Percentiles rank a stretch among this genome's conserved stretches.
Evolutionary conservation across 2,888 invertebrate genomes (phyloP).

Genomic region (Venusia cambrica): DNA sequence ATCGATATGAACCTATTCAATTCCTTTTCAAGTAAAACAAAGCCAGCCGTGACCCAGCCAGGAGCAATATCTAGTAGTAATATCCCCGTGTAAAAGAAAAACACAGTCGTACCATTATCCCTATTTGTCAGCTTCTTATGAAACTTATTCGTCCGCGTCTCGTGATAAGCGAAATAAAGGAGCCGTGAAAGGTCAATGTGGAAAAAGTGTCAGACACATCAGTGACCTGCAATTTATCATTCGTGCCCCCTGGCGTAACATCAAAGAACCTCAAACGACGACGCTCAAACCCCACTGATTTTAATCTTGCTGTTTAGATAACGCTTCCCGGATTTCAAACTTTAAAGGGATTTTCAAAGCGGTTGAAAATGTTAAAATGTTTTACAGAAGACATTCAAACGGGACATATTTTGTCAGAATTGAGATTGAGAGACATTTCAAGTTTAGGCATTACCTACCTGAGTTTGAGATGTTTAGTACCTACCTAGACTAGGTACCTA

Average conservation of each 20-base stretch:
- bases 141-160: conserved; percentile 57
- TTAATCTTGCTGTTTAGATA: conserved; percentile 67
- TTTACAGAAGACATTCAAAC: too few species aligned
- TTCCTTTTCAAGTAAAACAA: too few species aligned
- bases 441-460: too few species aligned
- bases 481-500: too few species aligned
- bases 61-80: too few species aligned
- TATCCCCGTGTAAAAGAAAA: too few species aligned
- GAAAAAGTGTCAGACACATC: conserved; percentile 60
- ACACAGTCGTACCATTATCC: conserved; percentile 26
- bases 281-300: conserved; percentile 55
- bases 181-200: conserved; percentile 51
- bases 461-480: too few species aligned
- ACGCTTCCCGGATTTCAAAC: conserved; percentile 45
- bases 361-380: too few species aligned
- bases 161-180: conserved; percentile 61
- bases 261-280: conserved; percentile 57
- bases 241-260: conserved; percentile 48
- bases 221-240: conserved; percentile 64
- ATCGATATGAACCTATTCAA: too few species aligned
- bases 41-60: too few species aligned
- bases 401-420: too few species aligned
- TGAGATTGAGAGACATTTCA: too few species aligned
- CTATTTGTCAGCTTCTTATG: conserved; percentile 55
- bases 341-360: conserved; percentile 46